Percentiles rank a stretch among this genome's conserved stretches.
These are phyloP conservation scores for Machimus atricapillus DNA, from an alignment of 2,888 invertebrate species.

Conservation along the genomic window DNA sequence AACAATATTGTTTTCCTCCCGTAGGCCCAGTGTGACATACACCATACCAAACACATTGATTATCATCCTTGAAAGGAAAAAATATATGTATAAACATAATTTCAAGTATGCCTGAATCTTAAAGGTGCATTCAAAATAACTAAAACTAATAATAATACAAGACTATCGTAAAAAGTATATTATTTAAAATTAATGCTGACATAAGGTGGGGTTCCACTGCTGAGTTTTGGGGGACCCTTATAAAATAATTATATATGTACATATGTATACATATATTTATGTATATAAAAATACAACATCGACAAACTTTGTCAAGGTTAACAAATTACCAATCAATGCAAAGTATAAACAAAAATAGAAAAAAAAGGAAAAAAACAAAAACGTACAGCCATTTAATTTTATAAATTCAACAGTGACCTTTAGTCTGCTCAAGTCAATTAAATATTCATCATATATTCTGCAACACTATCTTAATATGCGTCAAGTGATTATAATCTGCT, in stretches of 20 bases:
- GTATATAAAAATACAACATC: neutral
- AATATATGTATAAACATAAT: neutral
- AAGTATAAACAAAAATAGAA: neutral
- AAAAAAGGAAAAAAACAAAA: neutral
- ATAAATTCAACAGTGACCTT: neutral
- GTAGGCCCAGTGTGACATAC: slow-evolving; percentile 65
- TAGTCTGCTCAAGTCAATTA: neutral
- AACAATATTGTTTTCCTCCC: slow-evolving; percentile 66
- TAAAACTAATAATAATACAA: no score
- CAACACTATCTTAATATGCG: neutral
- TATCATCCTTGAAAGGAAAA: slow-evolving; percentile 52
- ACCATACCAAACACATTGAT: slow-evolving; percentile 77
- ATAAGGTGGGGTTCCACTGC: no score
- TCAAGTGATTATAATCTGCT: neutral
- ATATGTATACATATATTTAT: no score
- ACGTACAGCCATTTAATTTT: neutral
- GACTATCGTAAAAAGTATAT: no score
- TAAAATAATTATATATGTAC: no score
- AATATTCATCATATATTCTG: neutral
- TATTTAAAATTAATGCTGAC: no score
- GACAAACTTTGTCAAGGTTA: neutral
- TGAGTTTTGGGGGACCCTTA: no score
- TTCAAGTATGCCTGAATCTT: neutral
- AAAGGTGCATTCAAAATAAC: neutral
- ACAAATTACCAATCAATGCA: neutral